A percentile compares a stretch with the other conserved stretches of the same genome.
Evolutionary conservation across 1,140 invertebrate genomes (phyloP).

Genomic region (Drosophila pruinosa): DNA sequence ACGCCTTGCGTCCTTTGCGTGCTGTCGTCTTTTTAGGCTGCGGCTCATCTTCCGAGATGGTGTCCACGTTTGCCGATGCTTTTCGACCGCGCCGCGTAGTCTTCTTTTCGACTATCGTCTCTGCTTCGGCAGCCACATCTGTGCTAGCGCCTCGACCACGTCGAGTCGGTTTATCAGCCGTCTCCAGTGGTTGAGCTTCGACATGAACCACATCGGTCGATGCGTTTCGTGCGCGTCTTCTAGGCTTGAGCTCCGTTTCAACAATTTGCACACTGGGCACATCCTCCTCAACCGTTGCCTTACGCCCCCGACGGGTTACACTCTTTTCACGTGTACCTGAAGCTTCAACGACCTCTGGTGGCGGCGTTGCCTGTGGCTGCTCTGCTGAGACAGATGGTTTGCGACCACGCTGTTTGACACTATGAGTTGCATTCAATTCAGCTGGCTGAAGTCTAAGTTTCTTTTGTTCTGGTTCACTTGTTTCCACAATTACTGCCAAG

Average conservation of each 20-base stretch:
- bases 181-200: not conserved
- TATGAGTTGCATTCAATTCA: not conserved
- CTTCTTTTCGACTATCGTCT: conserved; percentile 14
- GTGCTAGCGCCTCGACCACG: conserved; percentile 22
- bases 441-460: not conserved
- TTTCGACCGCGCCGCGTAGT: conserved; percentile 37
- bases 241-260: conserved; percentile 7
- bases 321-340: not conserved
- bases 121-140: not conserved
- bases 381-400: not conserved
- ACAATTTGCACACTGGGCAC: not conserved
- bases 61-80: conserved; percentile 29
- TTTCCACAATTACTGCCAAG: conserved; percentile 12
- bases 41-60: not conserved
- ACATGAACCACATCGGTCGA: not conserved
- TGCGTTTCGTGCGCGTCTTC: conserved; percentile 12
- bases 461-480: conserved; percentile 6
- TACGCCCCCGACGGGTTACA: not conserved
- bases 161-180: not conserved
- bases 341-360: not conserved
- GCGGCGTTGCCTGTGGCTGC: not conserved
- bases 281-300: not conserved
- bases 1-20: conserved; percentile 37
- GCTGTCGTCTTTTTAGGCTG: conserved; percentile 35
- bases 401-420: not conserved